Base-by-base conservation (phyloP, 2,797 vertebrate species). In the Falco berigora region DNA sequence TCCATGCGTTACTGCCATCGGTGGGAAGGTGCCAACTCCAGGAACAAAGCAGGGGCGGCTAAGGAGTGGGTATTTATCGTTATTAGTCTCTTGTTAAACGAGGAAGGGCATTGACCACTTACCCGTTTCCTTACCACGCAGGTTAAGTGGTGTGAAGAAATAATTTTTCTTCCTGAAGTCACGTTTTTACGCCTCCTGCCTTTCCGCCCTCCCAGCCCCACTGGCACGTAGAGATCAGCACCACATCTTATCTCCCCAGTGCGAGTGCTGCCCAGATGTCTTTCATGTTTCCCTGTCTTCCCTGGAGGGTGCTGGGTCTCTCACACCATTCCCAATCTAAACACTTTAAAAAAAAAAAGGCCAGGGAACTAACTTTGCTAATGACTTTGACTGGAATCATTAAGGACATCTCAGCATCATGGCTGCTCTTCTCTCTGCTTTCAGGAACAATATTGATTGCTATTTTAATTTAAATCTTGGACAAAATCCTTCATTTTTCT, bases 381-480 rank as follows among this genome's bases (percentile, higher is more conserved):
- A 93, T 68, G 80, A 88, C 90, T 96, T 91, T 88, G 95, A 77
- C 78, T 74, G 72, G 67, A 86, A 67, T 73, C 55, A n/a, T 79
- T 88, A 80, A 90, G 91, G 87, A 64, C 74, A 62, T 77, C 94
- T 93, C 86, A 47, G 69, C 30, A 3, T 38, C 85, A 12, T 55
- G 73, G 49, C 75, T 73, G 82, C 74, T 73, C 72, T 46, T 73
- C 72, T 66, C 76, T 27, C 58, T 1, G 6, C 90, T 93, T 91
- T 86, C 78, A 72, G 67, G 53, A 74, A 59, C 4, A 8, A 47
- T 82, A 90, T 92, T 63, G 92, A 95, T 96, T 84, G 81, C 83
- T 62, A 46, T 6, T 95, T 90, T 80, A 91, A 92, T 92, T 95
- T 90, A 86, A 86, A 52, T 76, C 82, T 87, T 94, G 92, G 91